Evolutionary conservation across 2,113 vertebrate species (phyloP).

Genomic region (Lucifuga dentata): DNA sequence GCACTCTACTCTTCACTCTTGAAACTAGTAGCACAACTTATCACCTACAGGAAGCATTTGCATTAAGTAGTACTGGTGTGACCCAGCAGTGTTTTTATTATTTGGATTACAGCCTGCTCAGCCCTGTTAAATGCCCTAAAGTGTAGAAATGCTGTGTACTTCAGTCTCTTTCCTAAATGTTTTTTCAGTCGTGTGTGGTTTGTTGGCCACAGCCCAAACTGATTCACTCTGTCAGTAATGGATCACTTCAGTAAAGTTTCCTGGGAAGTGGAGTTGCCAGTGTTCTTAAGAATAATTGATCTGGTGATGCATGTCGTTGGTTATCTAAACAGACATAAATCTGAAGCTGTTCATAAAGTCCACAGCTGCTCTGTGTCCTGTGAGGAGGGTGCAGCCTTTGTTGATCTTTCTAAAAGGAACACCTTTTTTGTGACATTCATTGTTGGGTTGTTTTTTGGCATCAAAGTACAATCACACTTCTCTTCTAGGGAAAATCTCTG

Average conservation of each 20-base stretch:
- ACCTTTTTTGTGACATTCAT: constrained; percentile 5
- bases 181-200: too few species aligned
- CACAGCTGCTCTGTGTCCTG: constrained; percentile 10
- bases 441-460: constrained; percentile 12
- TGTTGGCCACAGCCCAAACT: constrained; percentile 2
- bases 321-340: constrained; percentile 32
- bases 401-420: constrained; percentile 10
- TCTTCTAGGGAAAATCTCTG: too few species aligned
- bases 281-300: constrained; percentile 18
- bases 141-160: constrained; percentile 14
- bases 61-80: constrained; percentile 47
- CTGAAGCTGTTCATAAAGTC: neutral
- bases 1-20: too few species aligned
- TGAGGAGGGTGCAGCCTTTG: neutral
- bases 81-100: constrained; percentile 42
- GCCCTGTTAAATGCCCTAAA: constrained; percentile 52
- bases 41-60: too few species aligned
- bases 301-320: constrained; percentile 14
- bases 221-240: constrained; percentile 17
- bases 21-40: too few species aligned
- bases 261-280: too few species aligned
- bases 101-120: constrained; percentile 48
- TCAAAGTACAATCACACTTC: too few species aligned
- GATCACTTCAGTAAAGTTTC: constrained; percentile 7
- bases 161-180: constrained; percentile 9